Evolutionary conservation across 2,113 vertebrate species (phyloP).

Genomic region (Thamnophis sirtalis): DNA sequence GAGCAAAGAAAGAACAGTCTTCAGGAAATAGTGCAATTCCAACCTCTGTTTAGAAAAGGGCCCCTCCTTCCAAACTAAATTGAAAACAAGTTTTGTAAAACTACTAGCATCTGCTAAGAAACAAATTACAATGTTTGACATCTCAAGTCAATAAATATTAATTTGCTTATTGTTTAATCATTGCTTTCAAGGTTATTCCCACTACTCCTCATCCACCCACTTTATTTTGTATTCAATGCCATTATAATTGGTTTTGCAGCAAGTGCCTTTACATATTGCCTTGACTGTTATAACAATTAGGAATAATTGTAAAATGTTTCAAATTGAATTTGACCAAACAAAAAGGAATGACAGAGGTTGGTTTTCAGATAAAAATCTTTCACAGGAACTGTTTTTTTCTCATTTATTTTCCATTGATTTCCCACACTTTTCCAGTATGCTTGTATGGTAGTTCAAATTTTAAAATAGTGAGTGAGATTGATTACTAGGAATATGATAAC

Average conservation of each 20-base stretch:
- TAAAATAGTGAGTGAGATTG: neutral
- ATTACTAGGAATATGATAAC: neutral
- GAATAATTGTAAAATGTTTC: slow-evolving; percentile 3
- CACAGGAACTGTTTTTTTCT: neutral
- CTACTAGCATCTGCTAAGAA: neutral
- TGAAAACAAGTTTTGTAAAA: slow-evolving; percentile 3
- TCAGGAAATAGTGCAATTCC: neutral
- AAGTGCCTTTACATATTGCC: neutral
- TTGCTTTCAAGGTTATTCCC: neutral
- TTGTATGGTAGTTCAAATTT: neutral
- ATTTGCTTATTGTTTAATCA: neutral
- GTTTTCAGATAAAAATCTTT: slow-evolving; percentile 11
- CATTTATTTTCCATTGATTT: neutral
- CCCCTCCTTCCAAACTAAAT: neutral
- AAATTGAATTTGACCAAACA: neutral
- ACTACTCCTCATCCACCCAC: neutral
- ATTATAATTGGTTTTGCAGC: slow-evolving; percentile 4
- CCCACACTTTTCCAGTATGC: neutral
- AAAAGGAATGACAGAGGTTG: neutral
- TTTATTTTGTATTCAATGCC: neutral
- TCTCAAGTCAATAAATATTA: neutral
- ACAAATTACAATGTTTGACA: neutral
- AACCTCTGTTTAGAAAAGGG: slow-evolving; percentile 5
- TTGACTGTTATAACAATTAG: neutral
- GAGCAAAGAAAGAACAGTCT: neutral